phyloP scores from a whole-genome alignment of 2,113 vertebrate species.

The Greenwoodochromis staneri region DNA sequence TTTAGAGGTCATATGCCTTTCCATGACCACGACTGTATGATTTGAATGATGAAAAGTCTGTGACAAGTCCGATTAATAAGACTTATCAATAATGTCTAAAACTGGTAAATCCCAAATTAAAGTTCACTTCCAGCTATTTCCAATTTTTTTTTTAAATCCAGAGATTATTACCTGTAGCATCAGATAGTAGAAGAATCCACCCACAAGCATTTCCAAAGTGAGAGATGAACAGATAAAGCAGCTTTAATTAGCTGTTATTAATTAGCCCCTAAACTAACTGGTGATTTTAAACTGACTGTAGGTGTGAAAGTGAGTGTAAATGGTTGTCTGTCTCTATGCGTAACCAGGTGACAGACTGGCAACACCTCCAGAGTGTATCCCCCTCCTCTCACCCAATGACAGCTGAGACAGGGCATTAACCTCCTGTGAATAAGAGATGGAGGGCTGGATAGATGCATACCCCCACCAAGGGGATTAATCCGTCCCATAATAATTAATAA shows the following conservation, averaged over 20 bases:
- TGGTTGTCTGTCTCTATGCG: neutral
- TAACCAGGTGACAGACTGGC: neutral
- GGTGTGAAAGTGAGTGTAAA: neutral
- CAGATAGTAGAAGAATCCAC: neutral
- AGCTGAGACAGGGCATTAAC: rapidly evolving
- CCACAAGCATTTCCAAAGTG: neutral
- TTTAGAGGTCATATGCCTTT: neutral
- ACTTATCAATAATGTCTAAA: neutral
- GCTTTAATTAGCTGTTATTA: neutral
- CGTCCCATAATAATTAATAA: neutral
- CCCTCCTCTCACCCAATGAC: neutral
- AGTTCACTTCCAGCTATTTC: rapidly evolving
- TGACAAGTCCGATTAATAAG: neutral
- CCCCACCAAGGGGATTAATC: rapidly evolving
- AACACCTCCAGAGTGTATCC: neutral
- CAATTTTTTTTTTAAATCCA: neutral
- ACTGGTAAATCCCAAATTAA: neutral
- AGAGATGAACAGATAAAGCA: neutral
- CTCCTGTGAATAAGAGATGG: neutral
- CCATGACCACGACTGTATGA: neutral
- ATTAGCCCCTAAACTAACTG: neutral
- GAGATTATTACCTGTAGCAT: neutral
- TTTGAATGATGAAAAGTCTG: neutral
- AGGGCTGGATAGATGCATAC: neutral
- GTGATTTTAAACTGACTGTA: neutral